Percentiles rank a stretch among this genome's conserved stretches.
Evolutionary conservation across 2,888 invertebrate species (phyloP).

Genomic region (Volucella bombylans): DNA sequence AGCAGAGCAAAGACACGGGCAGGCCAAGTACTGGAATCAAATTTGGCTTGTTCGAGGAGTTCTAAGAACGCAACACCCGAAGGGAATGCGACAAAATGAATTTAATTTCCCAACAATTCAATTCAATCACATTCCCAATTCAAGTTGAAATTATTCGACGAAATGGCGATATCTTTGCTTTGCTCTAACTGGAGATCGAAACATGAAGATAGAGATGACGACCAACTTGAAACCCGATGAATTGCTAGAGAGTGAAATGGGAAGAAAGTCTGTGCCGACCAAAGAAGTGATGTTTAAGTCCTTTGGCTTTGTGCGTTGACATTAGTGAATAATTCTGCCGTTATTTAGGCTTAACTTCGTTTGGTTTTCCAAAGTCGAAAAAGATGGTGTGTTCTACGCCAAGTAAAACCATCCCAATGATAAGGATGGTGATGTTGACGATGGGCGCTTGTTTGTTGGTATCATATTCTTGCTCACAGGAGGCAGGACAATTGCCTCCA

Average conservation of each 20-base stretch:
- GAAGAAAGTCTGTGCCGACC: constrained; percentile 5
- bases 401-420: not conserved
- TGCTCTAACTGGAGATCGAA: too few relatives aligned
- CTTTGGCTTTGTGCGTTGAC: constrained; percentile 56
- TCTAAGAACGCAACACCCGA: not conserved
- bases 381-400: not conserved
- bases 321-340: constrained; percentile 61
- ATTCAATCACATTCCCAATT: constrained; percentile 65
- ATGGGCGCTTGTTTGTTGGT: constrained; percentile 26
- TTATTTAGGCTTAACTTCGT: constrained; percentile 59
- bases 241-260: constrained; percentile 25
- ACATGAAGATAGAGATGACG: not conserved
- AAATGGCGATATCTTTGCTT: constrained; percentile 15
- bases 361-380: constrained; percentile 14
- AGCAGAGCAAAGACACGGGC: not conserved
- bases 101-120: constrained; percentile 64
- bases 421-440: not conserved
- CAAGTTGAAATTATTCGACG: constrained; percentile 62
- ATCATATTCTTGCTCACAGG: constrained; percentile 15
- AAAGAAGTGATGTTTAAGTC: constrained; percentile 43
- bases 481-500: constrained; percentile 43
- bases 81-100: constrained; percentile 31
- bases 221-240: constrained; percentile 1
- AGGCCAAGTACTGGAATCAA: constrained; percentile 42
- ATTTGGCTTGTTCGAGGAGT: constrained; percentile 32